A percentile compares a stretch with the other conserved stretches of the same genome.
phyloP scores from a whole-genome alignment of 1,140 invertebrate genomes.

The Brachionus calyciflorus region DNA sequence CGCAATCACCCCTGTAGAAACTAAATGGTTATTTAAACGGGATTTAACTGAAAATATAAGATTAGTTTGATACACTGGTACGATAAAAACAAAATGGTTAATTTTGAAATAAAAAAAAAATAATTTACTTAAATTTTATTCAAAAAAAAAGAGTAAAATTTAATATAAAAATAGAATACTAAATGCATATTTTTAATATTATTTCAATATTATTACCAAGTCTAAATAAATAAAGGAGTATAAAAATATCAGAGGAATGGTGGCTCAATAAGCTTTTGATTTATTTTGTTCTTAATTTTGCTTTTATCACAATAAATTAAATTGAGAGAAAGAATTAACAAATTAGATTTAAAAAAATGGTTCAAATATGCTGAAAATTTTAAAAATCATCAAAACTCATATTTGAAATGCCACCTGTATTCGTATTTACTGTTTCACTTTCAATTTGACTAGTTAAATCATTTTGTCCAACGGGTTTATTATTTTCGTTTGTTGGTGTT shows the following conservation, averaged over 20 bases:
- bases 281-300: neutral
- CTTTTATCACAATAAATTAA: neutral
- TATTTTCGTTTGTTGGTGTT: conserved; percentile 21
- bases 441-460: conserved; percentile 37
- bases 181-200: neutral
- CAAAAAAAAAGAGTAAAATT: neutral
- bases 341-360: neutral
- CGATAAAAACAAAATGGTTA: too few relatives aligned
- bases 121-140: neutral
- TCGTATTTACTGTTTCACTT: neutral
- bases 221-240: too few relatives aligned
- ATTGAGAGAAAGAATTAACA: neutral
- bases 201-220: neutral
- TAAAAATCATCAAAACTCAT: conserved; percentile 47
- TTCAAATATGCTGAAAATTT: neutral
- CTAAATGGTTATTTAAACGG: too few relatives aligned
- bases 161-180: neutral
- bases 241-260: too few relatives aligned
- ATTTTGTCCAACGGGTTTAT: neutral
- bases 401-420: conserved; percentile 12
- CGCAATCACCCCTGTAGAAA: too few relatives aligned
- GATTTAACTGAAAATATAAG: too few relatives aligned
- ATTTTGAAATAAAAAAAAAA: neutral
- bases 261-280: too few relatives aligned
- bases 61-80: too few relatives aligned